Base-by-base conservation (phyloP, 2,113 vertebrate genomes). In the Dasyornis broadbenti region DNA sequence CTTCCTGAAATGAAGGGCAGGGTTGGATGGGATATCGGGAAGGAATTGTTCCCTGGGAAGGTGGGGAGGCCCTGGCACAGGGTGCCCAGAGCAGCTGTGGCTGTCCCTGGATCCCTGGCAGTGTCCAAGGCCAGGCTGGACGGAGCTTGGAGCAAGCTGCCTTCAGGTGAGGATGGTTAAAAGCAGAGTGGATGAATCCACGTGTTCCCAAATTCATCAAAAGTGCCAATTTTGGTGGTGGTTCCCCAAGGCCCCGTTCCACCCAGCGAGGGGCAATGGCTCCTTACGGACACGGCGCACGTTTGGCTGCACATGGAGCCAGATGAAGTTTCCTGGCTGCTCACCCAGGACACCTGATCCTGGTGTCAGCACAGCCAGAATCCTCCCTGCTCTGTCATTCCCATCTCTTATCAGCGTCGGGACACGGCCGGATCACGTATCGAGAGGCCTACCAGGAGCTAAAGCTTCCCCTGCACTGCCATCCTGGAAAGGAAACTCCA, bases 191-290 rank as follows among this genome's bases (percentile, higher is more conserved):
- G 6, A 56, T 53, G 9, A 27, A 53, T 22, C 19, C 40, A 18
- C 1, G 1, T 5, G 28, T 11, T 75, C 39, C 42, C 56, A 68
- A 53, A 59, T 2, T 10, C 39, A 44, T 66, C 44, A 4, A 28
- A 52, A 82, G 11, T 0, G 11, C 4, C 18, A 14, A 2, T 31
- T 44, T 35, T 24, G 6, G 1, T 5, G 6, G 1, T 5, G 33
- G 44, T 63, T n/a, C 33, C 60, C 54, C 5, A 13, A 4, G 4
- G 44, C 24, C 73, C 49, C 9, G 24, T 4, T 26, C 47, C 15
- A 18, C 9, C 2, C n/a, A 40, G 6, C 0, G 3, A 54, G 52
- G 42, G 6, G 39, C 26, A 37, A 28, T 2, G 5, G 28, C 63
- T 86, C 45, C 4, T 27, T 4, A 15, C 1, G 16, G 42, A 59